Evolutionary conservation across 2,888 invertebrate genomes (phyloP).

Genomic region (Cyclophora punctaria): DNA sequence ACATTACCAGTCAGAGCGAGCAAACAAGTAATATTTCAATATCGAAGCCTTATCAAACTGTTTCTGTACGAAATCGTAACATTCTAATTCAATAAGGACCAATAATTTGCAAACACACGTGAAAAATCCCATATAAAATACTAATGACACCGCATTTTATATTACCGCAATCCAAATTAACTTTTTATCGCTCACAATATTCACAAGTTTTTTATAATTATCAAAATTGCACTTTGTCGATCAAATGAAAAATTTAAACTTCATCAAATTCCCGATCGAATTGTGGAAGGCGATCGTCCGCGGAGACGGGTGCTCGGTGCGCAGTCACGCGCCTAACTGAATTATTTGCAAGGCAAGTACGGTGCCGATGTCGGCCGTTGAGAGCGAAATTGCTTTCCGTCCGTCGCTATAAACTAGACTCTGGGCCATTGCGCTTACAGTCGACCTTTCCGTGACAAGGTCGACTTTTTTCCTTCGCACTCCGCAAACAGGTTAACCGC

Average conservation of each 20-base stretch:
- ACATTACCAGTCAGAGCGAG: too few species aligned
- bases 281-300: constrained; percentile 23
- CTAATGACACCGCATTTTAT: constrained; percentile 26
- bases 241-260: constrained; percentile 26
- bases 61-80: too few species aligned
- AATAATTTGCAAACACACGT: constrained; percentile 38
- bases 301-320: constrained; percentile 36
- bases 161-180: constrained; percentile 33
- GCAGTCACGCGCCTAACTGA: constrained; percentile 64
- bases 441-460: constrained; percentile 30
- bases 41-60: too few species aligned
- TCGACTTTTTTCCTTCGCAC: constrained; percentile 33
- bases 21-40: too few species aligned
- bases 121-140: constrained; percentile 26
- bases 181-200: constrained; percentile 23
- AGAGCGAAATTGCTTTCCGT: constrained; percentile 67
- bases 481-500: constrained; percentile 50
- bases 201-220: constrained; percentile 10
- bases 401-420: constrained; percentile 38
- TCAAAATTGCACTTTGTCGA: constrained; percentile 22
- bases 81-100: constrained; percentile 9
- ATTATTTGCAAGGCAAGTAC: constrained; percentile 49
- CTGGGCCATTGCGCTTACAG: constrained; percentile 31
- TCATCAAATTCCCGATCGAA: constrained; percentile 40
- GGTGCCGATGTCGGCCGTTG: constrained; percentile 34